Base-by-base conservation (phyloP, 1,140 invertebrate species). In the Drosophila lini region DNA sequence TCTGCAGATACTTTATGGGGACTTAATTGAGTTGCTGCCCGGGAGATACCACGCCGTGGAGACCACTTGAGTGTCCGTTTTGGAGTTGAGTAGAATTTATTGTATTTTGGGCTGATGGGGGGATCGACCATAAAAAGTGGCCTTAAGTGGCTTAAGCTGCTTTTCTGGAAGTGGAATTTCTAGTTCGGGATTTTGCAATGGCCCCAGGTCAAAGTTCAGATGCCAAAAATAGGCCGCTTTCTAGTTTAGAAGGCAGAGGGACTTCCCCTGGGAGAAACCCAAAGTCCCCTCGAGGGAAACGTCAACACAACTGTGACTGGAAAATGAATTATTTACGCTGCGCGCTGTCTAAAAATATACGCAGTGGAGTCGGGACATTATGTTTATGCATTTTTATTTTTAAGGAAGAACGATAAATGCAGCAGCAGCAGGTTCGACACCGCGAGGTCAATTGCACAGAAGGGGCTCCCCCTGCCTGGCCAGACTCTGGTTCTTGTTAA, bases 251-350 rank as follows among this genome's bases (percentile, higher is more conserved):
- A 88, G 83, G 80, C 80, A 67, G 86, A 52, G 71, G 56, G 57
- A 81, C 42, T 50, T 47, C 81, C 77, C 84, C 63, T 64, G 64
- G 61, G 83, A 56, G 45, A 77, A 59, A 67, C 58, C 41, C 16
- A 52, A 52, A 36, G 48, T 62, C 67, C 65, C 75, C 50, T 28
- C 64, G 48, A 69, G 59, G 76, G 6, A 71, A 85, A 73, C 85
- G 81, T 90, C 84, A 81, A 81, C 84, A 79, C 84, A 79, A 90
- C 84, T 89, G 84, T 81, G 84, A 90, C 84, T 90, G 81, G 84
- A 89, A 89, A 89, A 89, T 89, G 85, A 89, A 88, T 88, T 88
- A 88, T 88, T 84, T 89, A 89, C 84, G 84, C 80, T 58, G 71
- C 59, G 53, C 64, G 69, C 47, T 59, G 68, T 70, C 84, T 88